A percentile compares a stretch with the other conserved stretches of the same genome.
phyloP scores from a whole-genome alignment of 53 echinoderm and acorn worm genomes.

The Glandiceps talaboti region DNA sequence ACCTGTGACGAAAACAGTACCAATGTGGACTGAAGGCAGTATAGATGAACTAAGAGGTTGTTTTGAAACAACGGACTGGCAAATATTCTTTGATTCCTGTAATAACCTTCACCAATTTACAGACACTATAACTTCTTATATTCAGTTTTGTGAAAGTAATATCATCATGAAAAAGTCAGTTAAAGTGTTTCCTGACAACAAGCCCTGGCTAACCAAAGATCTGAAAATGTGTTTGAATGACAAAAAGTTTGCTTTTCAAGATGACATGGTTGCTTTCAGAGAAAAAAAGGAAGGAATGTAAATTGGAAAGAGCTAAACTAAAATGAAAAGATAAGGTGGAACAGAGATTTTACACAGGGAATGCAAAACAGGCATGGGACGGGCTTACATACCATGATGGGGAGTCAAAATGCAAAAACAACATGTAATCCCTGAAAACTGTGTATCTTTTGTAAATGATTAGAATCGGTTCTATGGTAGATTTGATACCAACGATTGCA shows the following conservation, averaged over 20 bases:
- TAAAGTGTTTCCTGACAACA: not conserved
- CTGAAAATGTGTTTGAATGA: not conserved
- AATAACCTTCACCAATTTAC: not conserved
- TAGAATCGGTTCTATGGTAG: not conserved
- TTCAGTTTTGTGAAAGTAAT: not conserved
- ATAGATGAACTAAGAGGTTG: not conserved
- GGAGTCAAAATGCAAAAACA: not conserved
- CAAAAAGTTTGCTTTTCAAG: not conserved
- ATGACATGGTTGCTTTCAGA: not conserved
- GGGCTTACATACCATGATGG: not conserved
- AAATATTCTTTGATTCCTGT: not conserved
- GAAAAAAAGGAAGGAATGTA: not conserved
- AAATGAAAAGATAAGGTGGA: not conserved
- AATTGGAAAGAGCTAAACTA: not conserved
- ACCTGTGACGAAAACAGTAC: not conserved
- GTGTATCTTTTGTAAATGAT: not conserved
- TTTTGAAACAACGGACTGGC: not conserved
- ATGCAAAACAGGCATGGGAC: not conserved
- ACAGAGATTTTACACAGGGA: not conserved
- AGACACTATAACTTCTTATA: not conserved
- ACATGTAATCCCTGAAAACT: not conserved
- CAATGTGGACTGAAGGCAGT: not conserved
- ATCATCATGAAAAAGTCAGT: not conserved
- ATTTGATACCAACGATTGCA: not conserved
- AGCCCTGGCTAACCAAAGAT: not conserved